A percentile compares a stretch with the other conserved stretches of the same genome.
Conservation (phyloP, 2,888 invertebrate genomes). For the Drosophila mercatorum region DNA sequence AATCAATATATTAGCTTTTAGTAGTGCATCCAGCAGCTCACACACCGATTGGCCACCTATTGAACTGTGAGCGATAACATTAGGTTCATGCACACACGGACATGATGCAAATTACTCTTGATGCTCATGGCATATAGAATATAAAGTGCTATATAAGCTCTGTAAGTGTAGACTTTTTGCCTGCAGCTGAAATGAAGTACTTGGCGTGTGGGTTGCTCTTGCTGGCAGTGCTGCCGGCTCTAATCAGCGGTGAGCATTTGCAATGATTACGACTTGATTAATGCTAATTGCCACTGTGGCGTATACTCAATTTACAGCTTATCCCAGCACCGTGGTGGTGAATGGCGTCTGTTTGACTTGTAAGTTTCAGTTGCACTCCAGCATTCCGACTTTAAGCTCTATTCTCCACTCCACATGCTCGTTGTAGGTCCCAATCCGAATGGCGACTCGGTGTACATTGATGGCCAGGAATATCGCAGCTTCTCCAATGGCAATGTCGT, state of each 20-base stretch:
- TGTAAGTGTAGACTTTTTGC: constrained; percentile 12
- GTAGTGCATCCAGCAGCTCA: constrained; percentile 29
- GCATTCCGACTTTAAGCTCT: background rate
- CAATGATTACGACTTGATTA: constrained; percentile 11
- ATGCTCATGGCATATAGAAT: constrained; percentile 41
- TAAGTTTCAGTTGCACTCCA: constrained; percentile 43
- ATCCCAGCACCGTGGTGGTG: constrained; percentile 63
- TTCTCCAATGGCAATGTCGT: constrained; percentile 54
- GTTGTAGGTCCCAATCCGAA: constrained; percentile 58
- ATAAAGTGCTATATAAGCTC: constrained; percentile 50
- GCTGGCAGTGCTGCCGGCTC: constrained; percentile 51
- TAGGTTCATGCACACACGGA: constrained; percentile 13
- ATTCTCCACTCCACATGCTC: background rate
- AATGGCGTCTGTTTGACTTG: constrained; percentile 66
- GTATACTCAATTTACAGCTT: constrained; percentile 48
- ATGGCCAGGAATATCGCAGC: constrained; percentile 67
- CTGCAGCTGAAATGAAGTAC: constrained; percentile 59
- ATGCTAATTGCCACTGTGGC: constrained; percentile 26
- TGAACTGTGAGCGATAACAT: constrained; percentile 49
- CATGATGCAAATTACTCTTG: constrained; percentile 59
- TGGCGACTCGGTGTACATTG: constrained; percentile 54
- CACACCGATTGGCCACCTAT: constrained; percentile 7
- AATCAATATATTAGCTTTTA: background rate
- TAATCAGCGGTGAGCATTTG: constrained; percentile 56
- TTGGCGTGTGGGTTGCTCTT: constrained; percentile 56